Conservation (phyloP, 2,113 vertebrate genomes). For the Coreoperca whiteheadi region DNA sequence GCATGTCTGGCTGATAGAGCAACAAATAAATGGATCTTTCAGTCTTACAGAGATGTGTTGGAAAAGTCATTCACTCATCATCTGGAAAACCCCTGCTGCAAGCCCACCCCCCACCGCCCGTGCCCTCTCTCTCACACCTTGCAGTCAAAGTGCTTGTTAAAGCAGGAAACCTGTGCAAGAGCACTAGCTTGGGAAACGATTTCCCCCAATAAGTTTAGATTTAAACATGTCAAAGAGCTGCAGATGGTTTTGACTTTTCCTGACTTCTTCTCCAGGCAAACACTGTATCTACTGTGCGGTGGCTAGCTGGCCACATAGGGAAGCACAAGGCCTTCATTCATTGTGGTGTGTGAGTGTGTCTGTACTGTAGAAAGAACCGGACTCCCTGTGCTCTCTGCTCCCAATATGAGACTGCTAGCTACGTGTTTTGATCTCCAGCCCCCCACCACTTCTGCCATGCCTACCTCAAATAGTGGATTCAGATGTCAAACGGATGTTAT, state of each 20-base stretch:
- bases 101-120: neutral
- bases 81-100: slow-evolving; percentile 28
- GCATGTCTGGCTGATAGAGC: neutral
- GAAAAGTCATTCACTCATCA: slow-evolving; percentile 13
- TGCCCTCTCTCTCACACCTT: slow-evolving; percentile 59
- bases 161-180: slow-evolving; percentile 63
- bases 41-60: neutral
- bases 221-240: slow-evolving; percentile 74
- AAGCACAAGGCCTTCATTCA: slow-evolving; percentile 38
- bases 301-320: slow-evolving; percentile 40
- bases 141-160: slow-evolving; percentile 63
- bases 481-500: slow-evolving; percentile 74
- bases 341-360: slow-evolving; percentile 24
- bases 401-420: slow-evolving; percentile 62
- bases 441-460: slow-evolving; percentile 11
- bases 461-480: slow-evolving; percentile 63
- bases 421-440: slow-evolving; percentile 62
- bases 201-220: slow-evolving; percentile 73
- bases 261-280: slow-evolving; percentile 64
- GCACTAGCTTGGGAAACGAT: slow-evolving; percentile 67
- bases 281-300: slow-evolving; percentile 42
- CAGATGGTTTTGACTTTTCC: slow-evolving; percentile 74
- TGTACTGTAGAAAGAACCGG: slow-evolving; percentile 45
- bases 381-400: slow-evolving; percentile 59
- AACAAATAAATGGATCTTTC: neutral